Evolutionary conservation across 2,113 vertebrate species (phyloP), one percentile per base, ranked within the genome.

Genomic region (Regulus satrapa): DNA sequence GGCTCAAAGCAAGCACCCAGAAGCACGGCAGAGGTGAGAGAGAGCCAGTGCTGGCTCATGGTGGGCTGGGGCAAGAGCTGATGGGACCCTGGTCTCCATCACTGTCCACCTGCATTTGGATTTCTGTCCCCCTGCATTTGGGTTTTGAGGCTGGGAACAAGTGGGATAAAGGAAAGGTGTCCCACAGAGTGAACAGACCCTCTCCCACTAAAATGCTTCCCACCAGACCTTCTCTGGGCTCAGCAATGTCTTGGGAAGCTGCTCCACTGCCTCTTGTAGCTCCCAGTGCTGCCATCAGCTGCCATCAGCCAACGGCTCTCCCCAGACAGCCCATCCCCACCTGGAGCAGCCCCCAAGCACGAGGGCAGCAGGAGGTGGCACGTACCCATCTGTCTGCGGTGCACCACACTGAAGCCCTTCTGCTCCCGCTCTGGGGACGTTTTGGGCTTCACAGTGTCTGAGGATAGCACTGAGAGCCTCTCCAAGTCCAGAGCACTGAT

Each of bases 321-420:
- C 61, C 49, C 72, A 58, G 8, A 8, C 8, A 15, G n/a, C 49
- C 21, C 40, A 31, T 7, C 4, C 21, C 6, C 49, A 32, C 26
- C 45, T 6, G 29, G 29, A 31, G 16, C 21, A 34, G 61, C 26
- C 36, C 62, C n/a, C 1, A 6, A 18, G 48, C 62, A 9, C 5
- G 3, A 3, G 1, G 3, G 17, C 14, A 28, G 58, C 29, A 34
- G 67, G 48, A 41, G 73, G 51, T 2, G 40, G 20, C 68, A 75
- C 96, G 6, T 97, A 99, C 99, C 99, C 68, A 98, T 99, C 88
- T 99, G 98, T 79, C 99, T 97, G 55, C 99, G 98, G 46, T 99
- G 99, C 56, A 99, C 98, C 4, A 99, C 99, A 0, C 97, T 71
- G 95, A 98, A 98, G 85, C 95, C 68, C 97, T 98, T 94, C 74